Percentiles rank a stretch among this genome's conserved stretches.
Conservation (phyloP, 2,888 invertebrate species). For the Rhagium mordax region DNA sequence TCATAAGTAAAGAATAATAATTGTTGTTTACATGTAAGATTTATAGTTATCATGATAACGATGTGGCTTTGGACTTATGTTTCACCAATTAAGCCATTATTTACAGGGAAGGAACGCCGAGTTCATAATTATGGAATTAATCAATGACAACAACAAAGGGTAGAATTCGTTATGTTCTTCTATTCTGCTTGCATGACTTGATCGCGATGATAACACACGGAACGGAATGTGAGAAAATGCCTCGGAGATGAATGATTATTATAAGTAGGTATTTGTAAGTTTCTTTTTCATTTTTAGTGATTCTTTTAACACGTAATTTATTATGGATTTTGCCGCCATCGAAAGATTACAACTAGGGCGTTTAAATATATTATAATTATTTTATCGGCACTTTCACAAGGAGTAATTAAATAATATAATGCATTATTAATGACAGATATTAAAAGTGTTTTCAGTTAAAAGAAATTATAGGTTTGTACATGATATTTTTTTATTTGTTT, state of each 20-base stretch:
- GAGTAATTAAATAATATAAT: no score
- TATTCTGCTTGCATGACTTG: slow-evolving; percentile 30
- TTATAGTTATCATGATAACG: slow-evolving; percentile 55
- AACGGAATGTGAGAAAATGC: slow-evolving; percentile 1
- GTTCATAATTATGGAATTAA: slow-evolving; percentile 51
- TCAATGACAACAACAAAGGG: slow-evolving; percentile 40
- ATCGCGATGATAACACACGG: slow-evolving; percentile 20
- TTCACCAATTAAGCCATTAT: slow-evolving; percentile 54
- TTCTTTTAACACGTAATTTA: neutral
- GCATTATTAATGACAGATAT: no score
- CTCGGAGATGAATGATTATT: neutral
- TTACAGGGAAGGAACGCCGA: slow-evolving; percentile 45
- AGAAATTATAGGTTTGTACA: no score
- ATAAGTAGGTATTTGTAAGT: neutral
- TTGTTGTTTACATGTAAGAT: slow-evolving; percentile 51
- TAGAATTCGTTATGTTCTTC: slow-evolving; percentile 23
- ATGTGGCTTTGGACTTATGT: slow-evolving; percentile 48
- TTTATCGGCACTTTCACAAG: no score
- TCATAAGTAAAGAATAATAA: slow-evolving; percentile 9
- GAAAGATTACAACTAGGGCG: no score
- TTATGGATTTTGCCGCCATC: neutral
- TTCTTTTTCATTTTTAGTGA: neutral
- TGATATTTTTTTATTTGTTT: no score
- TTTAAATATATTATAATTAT: no score
- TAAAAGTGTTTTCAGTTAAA: no score